Evolutionary conservation across 2,113 vertebrate genomes (phyloP).

Genomic region (Corythaeola cristata): DNA sequence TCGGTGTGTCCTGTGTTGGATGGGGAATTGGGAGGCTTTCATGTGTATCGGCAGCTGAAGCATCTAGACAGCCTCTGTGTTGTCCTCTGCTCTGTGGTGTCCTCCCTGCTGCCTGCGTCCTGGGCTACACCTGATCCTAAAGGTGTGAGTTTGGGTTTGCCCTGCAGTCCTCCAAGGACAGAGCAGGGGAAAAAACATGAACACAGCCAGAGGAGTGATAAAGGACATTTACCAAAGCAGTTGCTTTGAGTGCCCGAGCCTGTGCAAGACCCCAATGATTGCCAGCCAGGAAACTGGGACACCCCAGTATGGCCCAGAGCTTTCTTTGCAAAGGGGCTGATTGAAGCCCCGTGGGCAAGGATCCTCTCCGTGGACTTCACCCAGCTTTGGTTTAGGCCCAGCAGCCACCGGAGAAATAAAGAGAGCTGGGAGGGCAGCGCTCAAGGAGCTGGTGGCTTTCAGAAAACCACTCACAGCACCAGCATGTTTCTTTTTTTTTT

Average conservation of each 20-base stretch:
- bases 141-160: not conserved
- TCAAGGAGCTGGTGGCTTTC: not conserved
- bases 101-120: not conserved
- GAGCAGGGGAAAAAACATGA: not conserved
- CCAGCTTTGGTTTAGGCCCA: not conserved
- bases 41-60: not conserved
- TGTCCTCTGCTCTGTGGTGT: not conserved
- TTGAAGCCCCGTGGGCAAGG: not conserved
- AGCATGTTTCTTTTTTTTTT: too few species aligned
- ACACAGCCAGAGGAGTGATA: not conserved
- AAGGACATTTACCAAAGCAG: not conserved
- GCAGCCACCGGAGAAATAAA: not conserved
- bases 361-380: not conserved
- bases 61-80: not conserved
- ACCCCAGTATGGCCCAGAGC: not conserved
- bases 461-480: not conserved
- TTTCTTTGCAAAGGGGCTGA: not conserved
- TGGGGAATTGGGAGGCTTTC: not conserved
- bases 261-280: accelerated
- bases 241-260: not conserved
- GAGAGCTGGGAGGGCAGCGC: not conserved
- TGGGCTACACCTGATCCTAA: not conserved
- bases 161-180: not conserved
- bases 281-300: accelerated
- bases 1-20: accelerated